These are phyloP conservation scores for Pogonus chalceus DNA, from an alignment of 1,140 invertebrate genomes.

Conservation along the genomic window DNA sequence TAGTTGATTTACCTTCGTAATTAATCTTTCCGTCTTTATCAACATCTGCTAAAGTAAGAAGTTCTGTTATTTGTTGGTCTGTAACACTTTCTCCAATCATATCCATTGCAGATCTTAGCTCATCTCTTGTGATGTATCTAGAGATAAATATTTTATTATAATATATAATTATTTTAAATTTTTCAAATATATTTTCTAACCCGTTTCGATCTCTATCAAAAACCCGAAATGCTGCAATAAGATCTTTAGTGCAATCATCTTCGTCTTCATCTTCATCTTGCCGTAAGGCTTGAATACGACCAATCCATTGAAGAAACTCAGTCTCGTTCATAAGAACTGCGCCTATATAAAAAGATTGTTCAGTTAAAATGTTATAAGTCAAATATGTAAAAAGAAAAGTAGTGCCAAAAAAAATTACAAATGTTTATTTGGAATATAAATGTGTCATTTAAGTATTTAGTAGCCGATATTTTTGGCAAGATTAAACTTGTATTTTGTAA, in stretches of 20 bases:
- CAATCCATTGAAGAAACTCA: constrained; percentile 61
- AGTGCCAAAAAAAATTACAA: no score
- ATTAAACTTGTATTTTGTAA: no score
- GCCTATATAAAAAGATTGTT: no score
- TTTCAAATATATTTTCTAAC: no score
- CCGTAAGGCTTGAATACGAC: constrained; percentile 53
- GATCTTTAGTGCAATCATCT: constrained; percentile 55
- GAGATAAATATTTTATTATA: background rate
- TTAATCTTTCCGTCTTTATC: constrained; percentile 68
- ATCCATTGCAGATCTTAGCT: constrained; percentile 61
- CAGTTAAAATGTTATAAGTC: no score
- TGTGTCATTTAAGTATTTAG: no score
- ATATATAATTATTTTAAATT: no score
- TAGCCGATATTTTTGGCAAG: no score
- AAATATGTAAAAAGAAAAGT: no score
- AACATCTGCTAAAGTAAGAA: constrained; percentile 58
- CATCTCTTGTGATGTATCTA: constrained; percentile 59
- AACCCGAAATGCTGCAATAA: constrained; percentile 65
- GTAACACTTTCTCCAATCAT: constrained; percentile 66
- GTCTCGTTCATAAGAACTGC: constrained; percentile 58
- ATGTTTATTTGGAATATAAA: no score
- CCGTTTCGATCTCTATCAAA: constrained; percentile 69
- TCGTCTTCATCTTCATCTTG: constrained; percentile 47
- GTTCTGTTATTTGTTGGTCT: constrained; percentile 58
- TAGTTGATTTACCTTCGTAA: constrained; percentile 52